phyloP scores from a whole-genome alignment of 2,888 invertebrate species.

The Spisula solida region DNA sequence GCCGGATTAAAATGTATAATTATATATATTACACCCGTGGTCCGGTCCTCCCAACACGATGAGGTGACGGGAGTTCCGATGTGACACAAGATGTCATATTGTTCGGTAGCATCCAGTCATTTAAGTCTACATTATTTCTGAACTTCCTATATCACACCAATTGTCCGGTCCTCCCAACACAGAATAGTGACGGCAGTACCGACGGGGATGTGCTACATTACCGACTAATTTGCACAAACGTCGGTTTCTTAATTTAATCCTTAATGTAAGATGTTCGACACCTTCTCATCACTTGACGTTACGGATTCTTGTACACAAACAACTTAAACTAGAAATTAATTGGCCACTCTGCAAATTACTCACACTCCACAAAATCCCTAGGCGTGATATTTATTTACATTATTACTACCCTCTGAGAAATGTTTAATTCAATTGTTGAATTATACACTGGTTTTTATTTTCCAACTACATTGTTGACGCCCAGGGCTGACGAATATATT shows the following conservation, averaged over 20 bases:
- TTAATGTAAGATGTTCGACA: neutral
- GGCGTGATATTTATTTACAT: neutral
- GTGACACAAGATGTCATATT: no score
- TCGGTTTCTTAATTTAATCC: neutral
- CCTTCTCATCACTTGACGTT: neutral
- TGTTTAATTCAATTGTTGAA: constrained; percentile 7
- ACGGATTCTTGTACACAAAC: neutral
- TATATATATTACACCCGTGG: no score
- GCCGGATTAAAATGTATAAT: no score
- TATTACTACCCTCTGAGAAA: neutral
- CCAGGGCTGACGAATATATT: neutral
- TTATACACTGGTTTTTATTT: neutral
- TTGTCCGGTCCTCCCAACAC: no score
- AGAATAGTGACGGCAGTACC: no score
- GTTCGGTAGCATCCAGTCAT: no score
- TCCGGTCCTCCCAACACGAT: neutral
- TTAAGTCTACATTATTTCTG: no score
- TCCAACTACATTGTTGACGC: no score
- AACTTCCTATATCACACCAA: no score
- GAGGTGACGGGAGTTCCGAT: neutral
- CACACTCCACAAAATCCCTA: neutral
- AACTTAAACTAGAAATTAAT: constrained; percentile 8
- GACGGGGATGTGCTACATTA: neutral
- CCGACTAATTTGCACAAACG: neutral
- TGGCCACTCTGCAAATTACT: neutral